A percentile compares a stretch with the other conserved stretches of the same genome.
Conservation (phyloP, 2,888 invertebrate genomes). For the Cheilosia soror region DNA sequence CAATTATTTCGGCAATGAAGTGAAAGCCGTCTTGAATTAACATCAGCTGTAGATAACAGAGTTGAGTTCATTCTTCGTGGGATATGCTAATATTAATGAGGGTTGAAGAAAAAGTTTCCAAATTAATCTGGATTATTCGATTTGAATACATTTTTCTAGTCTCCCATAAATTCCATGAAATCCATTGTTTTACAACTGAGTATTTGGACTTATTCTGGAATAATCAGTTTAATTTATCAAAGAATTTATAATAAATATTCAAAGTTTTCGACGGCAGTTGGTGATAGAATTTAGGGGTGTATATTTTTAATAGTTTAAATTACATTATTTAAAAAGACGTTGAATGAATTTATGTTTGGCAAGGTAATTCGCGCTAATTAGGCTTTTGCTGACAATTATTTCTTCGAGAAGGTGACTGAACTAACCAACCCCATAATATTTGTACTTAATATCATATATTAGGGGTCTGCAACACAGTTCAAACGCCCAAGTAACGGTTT, state of each 20-base stretch:
- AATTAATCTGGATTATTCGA: conserved; percentile 62
- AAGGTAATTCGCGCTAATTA: too few relatives aligned
- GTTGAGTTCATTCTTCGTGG: conserved; percentile 23
- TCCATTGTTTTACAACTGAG: conserved; percentile 33
- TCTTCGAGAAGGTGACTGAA: too few relatives aligned
- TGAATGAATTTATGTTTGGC: too few relatives aligned
- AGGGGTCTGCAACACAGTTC: too few relatives aligned
- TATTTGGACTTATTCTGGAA: conserved; percentile 16
- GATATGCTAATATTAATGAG: conserved; percentile 53
- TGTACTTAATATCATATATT: too few relatives aligned
- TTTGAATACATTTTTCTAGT: conserved; percentile 59
- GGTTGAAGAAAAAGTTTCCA: conserved; percentile 55
- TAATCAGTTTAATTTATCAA: conserved; percentile 61
- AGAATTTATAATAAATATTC: conserved; percentile 46
- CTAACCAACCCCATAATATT: too few relatives aligned
- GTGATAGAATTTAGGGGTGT: neutral
- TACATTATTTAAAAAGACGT: too few relatives aligned
- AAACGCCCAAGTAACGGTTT: too few relatives aligned
- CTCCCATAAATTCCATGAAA: conserved; percentile 46
- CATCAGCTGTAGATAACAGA: conserved; percentile 29
- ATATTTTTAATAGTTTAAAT: neutral
- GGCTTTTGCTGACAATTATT: too few relatives aligned
- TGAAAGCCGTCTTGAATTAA: conserved; percentile 44
- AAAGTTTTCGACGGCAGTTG: neutral
- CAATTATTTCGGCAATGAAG: conserved; percentile 56